These are phyloP conservation scores for Sylvilagus floridanus DNA, from an alignment of 2,797 vertebrate species.

Conservation along the genomic window DNA sequence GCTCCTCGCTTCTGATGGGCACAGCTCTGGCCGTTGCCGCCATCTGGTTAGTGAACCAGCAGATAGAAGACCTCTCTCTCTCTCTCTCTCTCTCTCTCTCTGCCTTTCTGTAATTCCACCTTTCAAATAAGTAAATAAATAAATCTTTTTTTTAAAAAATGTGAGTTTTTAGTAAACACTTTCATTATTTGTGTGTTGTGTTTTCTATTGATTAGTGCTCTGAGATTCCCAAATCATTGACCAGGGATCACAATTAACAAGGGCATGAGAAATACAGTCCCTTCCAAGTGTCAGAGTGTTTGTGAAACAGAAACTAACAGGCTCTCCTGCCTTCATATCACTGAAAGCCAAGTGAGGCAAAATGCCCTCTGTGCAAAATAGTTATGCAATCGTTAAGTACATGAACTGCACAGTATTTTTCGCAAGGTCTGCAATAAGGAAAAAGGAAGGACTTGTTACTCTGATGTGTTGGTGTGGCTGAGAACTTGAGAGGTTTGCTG, in stretches of 20 bases:
- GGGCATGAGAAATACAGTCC: background rate
- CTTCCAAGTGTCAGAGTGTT: conserved; percentile 32
- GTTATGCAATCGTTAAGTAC: conserved; percentile 15
- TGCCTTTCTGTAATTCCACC: too few species aligned
- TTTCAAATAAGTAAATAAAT: too few species aligned
- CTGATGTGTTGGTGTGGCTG: conserved; percentile 54
- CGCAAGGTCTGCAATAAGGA: background rate
- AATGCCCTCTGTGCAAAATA: background rate
- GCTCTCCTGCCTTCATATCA: background rate
- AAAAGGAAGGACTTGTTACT: conserved; percentile 28
- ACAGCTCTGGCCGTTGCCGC: too few species aligned
- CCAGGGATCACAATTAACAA: background rate
- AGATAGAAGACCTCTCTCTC: too few species aligned
- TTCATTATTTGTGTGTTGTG: background rate
- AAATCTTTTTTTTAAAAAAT: too few species aligned
- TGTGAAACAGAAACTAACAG: conserved; percentile 23
- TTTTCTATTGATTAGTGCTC: background rate
- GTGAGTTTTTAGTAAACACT: conserved; percentile 17
- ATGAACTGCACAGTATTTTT: background rate
- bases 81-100: too few species aligned
- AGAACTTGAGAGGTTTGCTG: conserved; percentile 63
- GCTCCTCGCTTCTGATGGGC: too few species aligned
- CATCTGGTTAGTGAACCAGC: too few species aligned
- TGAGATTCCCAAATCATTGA: background rate
- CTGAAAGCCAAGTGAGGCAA: background rate